Evolutionary conservation across 2,797 vertebrate genomes (phyloP).

Genomic region (Malurus splendens): DNA sequence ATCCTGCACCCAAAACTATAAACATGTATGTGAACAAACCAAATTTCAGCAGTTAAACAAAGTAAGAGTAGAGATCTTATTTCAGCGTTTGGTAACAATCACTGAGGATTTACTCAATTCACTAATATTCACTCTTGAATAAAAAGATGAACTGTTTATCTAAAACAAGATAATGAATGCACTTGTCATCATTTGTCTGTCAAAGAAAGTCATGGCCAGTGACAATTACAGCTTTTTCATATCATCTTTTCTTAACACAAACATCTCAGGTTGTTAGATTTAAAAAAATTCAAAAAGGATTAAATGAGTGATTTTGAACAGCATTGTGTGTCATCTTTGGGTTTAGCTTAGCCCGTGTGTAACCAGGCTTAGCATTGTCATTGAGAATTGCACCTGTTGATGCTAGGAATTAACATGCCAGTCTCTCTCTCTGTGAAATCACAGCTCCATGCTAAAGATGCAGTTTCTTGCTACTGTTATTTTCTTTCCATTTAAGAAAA

Average conservation of each 20-base stretch:
- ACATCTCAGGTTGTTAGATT: not conserved
- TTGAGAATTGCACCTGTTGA: not conserved
- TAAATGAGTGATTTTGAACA: constrained; percentile 2
- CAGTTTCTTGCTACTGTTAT: not conserved
- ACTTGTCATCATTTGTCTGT: constrained; percentile 34
- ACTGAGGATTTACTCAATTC: constrained; percentile 38
- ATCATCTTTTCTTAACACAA: not conserved
- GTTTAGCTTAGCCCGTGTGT: not conserved
- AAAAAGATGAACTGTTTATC: constrained; percentile 28
- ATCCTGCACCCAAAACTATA: not conserved
- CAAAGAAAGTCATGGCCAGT: constrained; percentile 28
- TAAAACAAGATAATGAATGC: constrained; percentile 41
- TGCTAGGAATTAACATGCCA: not conserved
- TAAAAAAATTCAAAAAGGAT: not conserved
- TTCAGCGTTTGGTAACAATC: constrained; percentile 38
- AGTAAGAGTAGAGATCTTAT: not conserved
- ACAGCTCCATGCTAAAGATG: not conserved
- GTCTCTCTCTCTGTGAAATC: not conserved
- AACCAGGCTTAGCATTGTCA: constrained; percentile 8
- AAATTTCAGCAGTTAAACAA: not conserved
- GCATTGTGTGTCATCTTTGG: not conserved
- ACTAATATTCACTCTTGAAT: constrained; percentile 48
- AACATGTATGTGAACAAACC: not conserved
- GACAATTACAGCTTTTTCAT: not conserved
- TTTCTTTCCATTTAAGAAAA: not conserved